Evolutionary conservation across 2,888 invertebrate genomes (phyloP).

Genomic region (Leptinotarsa peninsularis): DNA sequence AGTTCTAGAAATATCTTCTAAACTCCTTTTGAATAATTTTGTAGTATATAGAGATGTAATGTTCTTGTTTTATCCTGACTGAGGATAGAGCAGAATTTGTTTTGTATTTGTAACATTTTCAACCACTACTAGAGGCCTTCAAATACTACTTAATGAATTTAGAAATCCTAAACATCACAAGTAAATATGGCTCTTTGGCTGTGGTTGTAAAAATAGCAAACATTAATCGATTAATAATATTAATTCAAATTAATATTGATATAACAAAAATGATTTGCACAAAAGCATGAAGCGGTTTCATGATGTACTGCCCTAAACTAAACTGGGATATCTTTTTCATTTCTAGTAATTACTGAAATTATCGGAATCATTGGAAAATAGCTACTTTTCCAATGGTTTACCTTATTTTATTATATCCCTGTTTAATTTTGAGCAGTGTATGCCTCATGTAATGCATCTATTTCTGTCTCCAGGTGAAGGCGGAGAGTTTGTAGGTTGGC

Average conservation of each 20-base stretch:
- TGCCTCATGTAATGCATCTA: slow-evolving; percentile 70
- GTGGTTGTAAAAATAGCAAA: slow-evolving; percentile 49
- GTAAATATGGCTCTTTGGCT: slow-evolving; percentile 40
- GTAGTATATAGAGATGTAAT: too few relatives aligned
- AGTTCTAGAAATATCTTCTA: too few relatives aligned
- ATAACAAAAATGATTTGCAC: slow-evolving; percentile 60
- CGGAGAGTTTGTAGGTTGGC: slow-evolving; percentile 83
- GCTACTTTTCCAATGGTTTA: slow-evolving; percentile 8
- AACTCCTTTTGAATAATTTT: too few relatives aligned
- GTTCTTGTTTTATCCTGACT: too few relatives aligned
- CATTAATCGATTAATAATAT: slow-evolving; percentile 54
- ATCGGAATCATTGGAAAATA: slow-evolving; percentile 22
- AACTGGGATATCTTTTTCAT: slow-evolving; percentile 36
- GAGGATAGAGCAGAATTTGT: too few relatives aligned
- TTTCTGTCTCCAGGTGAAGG: slow-evolving; percentile 80
- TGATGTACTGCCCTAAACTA: slow-evolving; percentile 53
- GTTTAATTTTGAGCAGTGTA: slow-evolving; percentile 48
- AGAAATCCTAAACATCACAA: too few relatives aligned
- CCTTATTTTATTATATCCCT: slow-evolving; percentile 28
- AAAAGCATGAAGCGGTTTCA: slow-evolving; percentile 65
- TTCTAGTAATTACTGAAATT: neutral
- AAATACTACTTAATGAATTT: too few relatives aligned
- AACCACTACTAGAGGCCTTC: too few relatives aligned
- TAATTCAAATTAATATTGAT: slow-evolving; percentile 49
- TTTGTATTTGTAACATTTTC: too few relatives aligned